Conservation (phyloP, 2,888 invertebrate species). For the Eulithis prunata region DNA sequence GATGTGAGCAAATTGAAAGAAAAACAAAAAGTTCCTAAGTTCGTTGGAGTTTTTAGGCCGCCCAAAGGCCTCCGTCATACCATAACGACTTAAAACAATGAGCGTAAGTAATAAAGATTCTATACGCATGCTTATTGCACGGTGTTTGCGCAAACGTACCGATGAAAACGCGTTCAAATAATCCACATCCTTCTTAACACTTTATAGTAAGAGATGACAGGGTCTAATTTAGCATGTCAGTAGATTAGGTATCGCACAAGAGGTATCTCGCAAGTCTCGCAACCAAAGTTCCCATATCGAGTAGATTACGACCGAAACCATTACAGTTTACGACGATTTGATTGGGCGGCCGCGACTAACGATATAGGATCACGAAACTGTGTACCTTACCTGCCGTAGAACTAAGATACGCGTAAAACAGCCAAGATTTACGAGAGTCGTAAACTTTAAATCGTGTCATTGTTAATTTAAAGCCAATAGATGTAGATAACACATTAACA, state of each 20-base stretch:
- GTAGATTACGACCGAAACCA: conserved; percentile 72
- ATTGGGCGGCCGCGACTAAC: conserved; percentile 76
- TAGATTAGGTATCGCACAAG: conserved; percentile 47
- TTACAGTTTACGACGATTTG: conserved; percentile 78
- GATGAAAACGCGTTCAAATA: conserved; percentile 18
- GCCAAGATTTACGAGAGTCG: conserved; percentile 72
- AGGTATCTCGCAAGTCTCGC: conserved; percentile 68
- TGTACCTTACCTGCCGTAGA: conserved; percentile 50
- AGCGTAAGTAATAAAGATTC: conserved; percentile 62
- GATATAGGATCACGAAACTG: conserved; percentile 72
- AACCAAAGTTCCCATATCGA: conserved; percentile 78
- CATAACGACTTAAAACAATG: conserved; percentile 39
- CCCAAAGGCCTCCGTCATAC: not conserved
- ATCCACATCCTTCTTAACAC: conserved; percentile 8
- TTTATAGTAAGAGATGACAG: conserved; percentile 31
- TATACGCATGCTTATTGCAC: conserved; percentile 68
- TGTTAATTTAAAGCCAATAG: conserved; percentile 72
- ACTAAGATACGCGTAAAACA: conserved; percentile 68
- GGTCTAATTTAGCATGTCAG: conserved; percentile 40
- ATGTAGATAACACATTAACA: conserved; percentile 58
- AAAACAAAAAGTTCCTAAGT: conserved; percentile 33
- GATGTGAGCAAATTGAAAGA: conserved; percentile 30
- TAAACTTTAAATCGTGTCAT: conserved; percentile 68
- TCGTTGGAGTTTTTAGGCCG: not conserved
- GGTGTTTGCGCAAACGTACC: conserved; percentile 68